Evolutionary conservation across 2,113 vertebrate species (phyloP).

Genomic region (Seriola aureovittata): DNA sequence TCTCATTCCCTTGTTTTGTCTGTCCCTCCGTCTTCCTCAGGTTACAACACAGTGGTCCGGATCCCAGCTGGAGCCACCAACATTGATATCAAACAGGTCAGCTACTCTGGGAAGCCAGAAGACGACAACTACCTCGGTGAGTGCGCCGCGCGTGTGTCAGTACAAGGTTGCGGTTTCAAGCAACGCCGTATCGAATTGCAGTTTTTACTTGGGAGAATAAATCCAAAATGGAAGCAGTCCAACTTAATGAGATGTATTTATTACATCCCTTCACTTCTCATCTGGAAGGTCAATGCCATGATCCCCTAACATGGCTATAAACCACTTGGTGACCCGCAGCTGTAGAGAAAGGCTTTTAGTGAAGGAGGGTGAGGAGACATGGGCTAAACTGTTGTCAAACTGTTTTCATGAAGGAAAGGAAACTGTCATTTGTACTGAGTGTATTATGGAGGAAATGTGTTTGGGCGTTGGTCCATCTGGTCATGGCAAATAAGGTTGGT

Average conservation of each 20-base stretch:
- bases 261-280: constrained; percentile 39
- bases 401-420: constrained; percentile 47
- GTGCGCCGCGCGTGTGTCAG: constrained; percentile 51
- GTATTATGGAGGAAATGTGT: constrained; percentile 42
- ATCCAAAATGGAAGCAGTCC: constrained; percentile 45
- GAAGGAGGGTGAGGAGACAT: constrained; percentile 26
- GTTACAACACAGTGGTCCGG: constrained; percentile 93
- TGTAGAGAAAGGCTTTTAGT: constrained; percentile 32
- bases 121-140: constrained; percentile 99
- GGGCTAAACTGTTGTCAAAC: constrained; percentile 47
- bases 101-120: constrained; percentile 95
- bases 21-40: constrained; percentile 72
- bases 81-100: constrained; percentile 94
- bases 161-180: constrained; percentile 24
- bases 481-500: constrained; percentile 42
- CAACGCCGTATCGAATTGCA: constrained; percentile 41
- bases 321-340: constrained; percentile 48
- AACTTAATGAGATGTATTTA: constrained; percentile 38
- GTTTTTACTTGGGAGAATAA: constrained; percentile 31
- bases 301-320: constrained; percentile 36
- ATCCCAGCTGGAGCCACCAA: constrained; percentile 97
- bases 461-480: constrained; percentile 60
- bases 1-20: background rate
- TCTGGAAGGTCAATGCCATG: constrained; percentile 67
- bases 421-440: constrained; percentile 53